Evolutionary conservation across 1,140 invertebrate species (phyloP).

Genomic region (Drosophila insularis): DNA sequence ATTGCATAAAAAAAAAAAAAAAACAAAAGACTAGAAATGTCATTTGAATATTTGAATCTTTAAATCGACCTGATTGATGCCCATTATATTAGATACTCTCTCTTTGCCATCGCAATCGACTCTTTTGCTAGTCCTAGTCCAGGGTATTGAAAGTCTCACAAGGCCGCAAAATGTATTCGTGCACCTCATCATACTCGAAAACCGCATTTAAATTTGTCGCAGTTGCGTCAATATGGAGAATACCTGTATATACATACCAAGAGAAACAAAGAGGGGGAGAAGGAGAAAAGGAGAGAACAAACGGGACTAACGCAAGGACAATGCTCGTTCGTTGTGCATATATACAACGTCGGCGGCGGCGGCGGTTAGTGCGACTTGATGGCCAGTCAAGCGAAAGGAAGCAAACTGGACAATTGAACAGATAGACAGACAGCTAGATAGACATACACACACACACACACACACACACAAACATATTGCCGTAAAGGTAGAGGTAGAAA

Average conservation of each 20-base stretch:
- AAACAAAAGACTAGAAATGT: neutral
- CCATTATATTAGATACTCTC: conserved; percentile 13
- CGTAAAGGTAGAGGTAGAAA: conserved; percentile 8
- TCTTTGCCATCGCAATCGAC: too few relatives aligned
- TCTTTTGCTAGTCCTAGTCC: too few relatives aligned
- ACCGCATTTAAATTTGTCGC: conserved; percentile 80
- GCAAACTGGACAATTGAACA: conserved; percentile 34
- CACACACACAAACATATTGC: conserved; percentile 5
- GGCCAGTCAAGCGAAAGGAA: conserved; percentile 63
- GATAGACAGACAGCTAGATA: conserved; percentile 20
- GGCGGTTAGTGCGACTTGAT: conserved; percentile 71
- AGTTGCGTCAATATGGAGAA: conserved; percentile 70
- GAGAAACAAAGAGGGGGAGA: conserved; percentile 27
- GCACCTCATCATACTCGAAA: conserved; percentile 46
- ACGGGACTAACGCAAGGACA: conserved; percentile 21
- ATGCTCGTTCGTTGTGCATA: conserved; percentile 3
- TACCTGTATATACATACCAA: conserved; percentile 59
- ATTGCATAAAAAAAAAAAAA: conserved; percentile 20
- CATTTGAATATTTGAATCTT: conserved; percentile 4
- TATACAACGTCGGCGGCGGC: conserved; percentile 34
- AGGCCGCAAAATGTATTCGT: conserved; percentile 43
- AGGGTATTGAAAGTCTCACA: conserved; percentile 22
- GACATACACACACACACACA: conserved; percentile 21
- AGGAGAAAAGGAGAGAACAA: conserved; percentile 38
- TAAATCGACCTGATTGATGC: conserved; percentile 27